Conservation (phyloP, 2,888 invertebrate species). For the Pseudanteris insignis region DNA sequence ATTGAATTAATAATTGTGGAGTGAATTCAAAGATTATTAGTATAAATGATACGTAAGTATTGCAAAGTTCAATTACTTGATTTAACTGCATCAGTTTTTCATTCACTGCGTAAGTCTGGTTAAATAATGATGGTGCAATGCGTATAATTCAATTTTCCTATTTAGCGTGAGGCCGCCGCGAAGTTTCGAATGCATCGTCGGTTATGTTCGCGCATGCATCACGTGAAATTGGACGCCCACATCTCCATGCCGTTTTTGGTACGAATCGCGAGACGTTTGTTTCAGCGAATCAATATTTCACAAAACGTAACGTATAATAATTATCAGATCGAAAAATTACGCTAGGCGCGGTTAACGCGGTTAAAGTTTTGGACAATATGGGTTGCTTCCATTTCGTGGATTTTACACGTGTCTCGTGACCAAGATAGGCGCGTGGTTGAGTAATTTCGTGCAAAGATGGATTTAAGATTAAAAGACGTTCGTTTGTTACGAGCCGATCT, state of each 20-base stretch:
- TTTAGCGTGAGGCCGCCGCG: constrained; percentile 13
- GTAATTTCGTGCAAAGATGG: constrained; percentile 27
- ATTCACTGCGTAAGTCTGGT: not conserved
- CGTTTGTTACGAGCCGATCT: constrained; percentile 10
- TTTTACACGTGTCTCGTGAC: constrained; percentile 19
- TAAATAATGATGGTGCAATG: constrained; percentile 18
- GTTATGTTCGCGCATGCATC: constrained; percentile 15
- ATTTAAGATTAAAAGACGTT: constrained; percentile 16
- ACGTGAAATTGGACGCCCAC: constrained; percentile 11
- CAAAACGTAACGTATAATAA: constrained; percentile 20
- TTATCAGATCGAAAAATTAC: constrained; percentile 27
- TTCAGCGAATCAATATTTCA: constrained; percentile 39
- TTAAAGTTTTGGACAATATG: constrained; percentile 24
- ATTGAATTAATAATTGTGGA: too few relatives aligned
- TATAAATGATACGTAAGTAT: too few relatives aligned
- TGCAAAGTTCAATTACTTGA: not conserved
- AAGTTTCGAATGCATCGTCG: constrained; percentile 20
- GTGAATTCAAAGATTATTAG: too few relatives aligned
- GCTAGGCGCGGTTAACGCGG: constrained; percentile 4
- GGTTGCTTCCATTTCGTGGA: constrained; percentile 3
- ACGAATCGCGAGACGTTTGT: too few relatives aligned
- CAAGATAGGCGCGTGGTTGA: constrained; percentile 5
- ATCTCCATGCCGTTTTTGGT: not conserved
- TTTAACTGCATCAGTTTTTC: constrained; percentile 19
- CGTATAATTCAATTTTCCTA: constrained; percentile 33